A percentile compares a stretch with the other conserved stretches of the same genome.
phyloP scores from a whole-genome alignment of 2,888 invertebrate genomes.

The Dusona sp. region DNA sequence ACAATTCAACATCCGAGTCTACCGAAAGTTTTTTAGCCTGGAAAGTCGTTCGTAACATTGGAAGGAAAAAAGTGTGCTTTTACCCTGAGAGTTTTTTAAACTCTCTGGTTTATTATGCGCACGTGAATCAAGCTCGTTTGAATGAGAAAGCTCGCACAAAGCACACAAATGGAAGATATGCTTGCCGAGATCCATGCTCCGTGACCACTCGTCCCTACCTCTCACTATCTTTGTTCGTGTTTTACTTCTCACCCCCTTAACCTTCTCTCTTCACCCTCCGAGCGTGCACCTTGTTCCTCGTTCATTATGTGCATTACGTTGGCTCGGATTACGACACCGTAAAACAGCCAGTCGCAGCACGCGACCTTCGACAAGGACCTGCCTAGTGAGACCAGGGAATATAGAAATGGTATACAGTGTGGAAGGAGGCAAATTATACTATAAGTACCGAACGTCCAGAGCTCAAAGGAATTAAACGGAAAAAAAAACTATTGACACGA shows the following conservation, averaged over 20 bases:
- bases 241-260: slow-evolving; percentile 26
- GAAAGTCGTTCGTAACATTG: not conserved
- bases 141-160: slow-evolving; percentile 46
- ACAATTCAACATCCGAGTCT: slow-evolving; percentile 14
- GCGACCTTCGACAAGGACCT: slow-evolving; percentile 30
- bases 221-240: slow-evolving; percentile 1
- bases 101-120: slow-evolving; percentile 51
- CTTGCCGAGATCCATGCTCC: slow-evolving; percentile 33
- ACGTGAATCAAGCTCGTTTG: slow-evolving; percentile 55
- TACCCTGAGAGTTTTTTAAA: slow-evolving; percentile 2
- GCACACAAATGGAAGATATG: slow-evolving; percentile 32
- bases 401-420: slow-evolving; percentile 11
- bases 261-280: slow-evolving; percentile 3
- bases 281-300: slow-evolving; percentile 41
- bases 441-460: not conserved
- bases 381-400: not conserved
- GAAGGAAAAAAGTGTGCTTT: slow-evolving; percentile 16
- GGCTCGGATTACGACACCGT: slow-evolving; percentile 60
- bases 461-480: slow-evolving; percentile 17
- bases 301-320: slow-evolving; percentile 66
- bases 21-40: not conserved
- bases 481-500: slow-evolving; percentile 25
- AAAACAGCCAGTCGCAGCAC: slow-evolving; percentile 52
- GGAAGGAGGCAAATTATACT: slow-evolving; percentile 17
- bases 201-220: slow-evolving; percentile 34